Base-by-base conservation (phyloP, 2,888 invertebrate genomes). In the Trilocha varians region DNA sequence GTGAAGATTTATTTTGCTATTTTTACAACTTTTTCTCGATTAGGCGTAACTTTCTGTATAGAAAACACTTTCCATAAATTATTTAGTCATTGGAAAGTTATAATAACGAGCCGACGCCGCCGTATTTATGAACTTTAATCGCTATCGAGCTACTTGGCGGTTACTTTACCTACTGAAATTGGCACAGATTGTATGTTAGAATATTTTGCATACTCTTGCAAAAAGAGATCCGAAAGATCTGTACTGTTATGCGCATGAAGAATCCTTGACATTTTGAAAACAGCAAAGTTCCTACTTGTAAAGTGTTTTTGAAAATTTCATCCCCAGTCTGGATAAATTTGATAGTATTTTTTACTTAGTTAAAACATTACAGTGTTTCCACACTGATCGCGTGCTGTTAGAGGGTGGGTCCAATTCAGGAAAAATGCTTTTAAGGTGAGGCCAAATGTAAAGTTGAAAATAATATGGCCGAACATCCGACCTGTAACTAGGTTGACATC, bases 361-460 rank as follows among this genome's bases (percentile, higher is more conserved):
- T n/a, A n/a, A n/a, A n/a, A n/a, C n/a, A n/a, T n/a, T n/a, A 36
- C 14, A 16, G 5, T 34, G 32, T 40, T 36, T 33, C 13, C 16
- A 43, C n/a, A 15, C 17, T 35, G 33, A 18, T 69, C 53, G 74
- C 77, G 71, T 78, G 74, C 50, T 44, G 44, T 47, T 57, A 63
- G 70, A 61, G 74, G 78, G 74, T 74, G 69, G 65, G 77, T 55
- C 65, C 58, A 55, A 57, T 54, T 60, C 58, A 60, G 55, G 59
- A 50, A 53, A 47, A 39, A 15, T 17, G 33, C 13, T n/a, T 17
- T 36, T 15, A 45, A 59, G 71, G 74, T 50, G 71, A 58, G 71
- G 63, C 59, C 49, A 40, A 44, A 45, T 51, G 45, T 47, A 52
- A 52, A 47, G 38, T 49, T 40, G 47, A 4, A 55, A 50, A 49